Evolutionary conservation across 2,113 vertebrate genomes (phyloP).

Genomic region (Burhinus oedicnemus): DNA sequence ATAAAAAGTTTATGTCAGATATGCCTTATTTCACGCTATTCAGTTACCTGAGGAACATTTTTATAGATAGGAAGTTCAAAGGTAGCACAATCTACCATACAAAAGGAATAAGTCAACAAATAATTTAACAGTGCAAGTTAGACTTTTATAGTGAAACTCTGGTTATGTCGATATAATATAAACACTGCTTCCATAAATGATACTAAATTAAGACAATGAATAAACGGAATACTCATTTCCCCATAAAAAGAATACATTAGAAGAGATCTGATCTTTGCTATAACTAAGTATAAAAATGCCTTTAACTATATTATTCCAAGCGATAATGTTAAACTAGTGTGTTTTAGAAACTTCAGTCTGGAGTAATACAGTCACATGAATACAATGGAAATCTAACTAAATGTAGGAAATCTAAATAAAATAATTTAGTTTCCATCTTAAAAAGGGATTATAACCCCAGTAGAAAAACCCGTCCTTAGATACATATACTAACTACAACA

Average conservation of each 20-base stretch:
- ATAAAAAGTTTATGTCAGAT: background rate
- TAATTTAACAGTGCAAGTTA: background rate
- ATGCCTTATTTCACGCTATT: background rate
- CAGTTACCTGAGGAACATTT: background rate
- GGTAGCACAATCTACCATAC: background rate
- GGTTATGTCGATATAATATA: background rate
- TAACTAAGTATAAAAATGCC: background rate
- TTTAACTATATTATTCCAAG: background rate
- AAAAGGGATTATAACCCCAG: background rate
- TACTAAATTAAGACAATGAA: background rate
- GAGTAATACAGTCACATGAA: background rate
- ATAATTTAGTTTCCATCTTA: background rate
- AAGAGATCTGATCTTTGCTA: background rate
- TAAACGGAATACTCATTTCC: background rate
- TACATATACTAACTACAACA: background rate
- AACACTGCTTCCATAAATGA: background rate
- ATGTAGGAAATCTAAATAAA: background rate
- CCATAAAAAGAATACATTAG: background rate
- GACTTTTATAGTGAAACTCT: background rate
- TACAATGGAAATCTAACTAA: background rate
- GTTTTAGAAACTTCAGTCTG: background rate
- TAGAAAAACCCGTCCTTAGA: background rate
- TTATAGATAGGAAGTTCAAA: background rate
- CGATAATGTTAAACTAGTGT: background rate
- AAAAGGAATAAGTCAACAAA: background rate